These are phyloP conservation scores for Echinometra lucunter DNA, from an alignment of 53 echinoderm and acorn worm species.

Conservation along the genomic window DNA sequence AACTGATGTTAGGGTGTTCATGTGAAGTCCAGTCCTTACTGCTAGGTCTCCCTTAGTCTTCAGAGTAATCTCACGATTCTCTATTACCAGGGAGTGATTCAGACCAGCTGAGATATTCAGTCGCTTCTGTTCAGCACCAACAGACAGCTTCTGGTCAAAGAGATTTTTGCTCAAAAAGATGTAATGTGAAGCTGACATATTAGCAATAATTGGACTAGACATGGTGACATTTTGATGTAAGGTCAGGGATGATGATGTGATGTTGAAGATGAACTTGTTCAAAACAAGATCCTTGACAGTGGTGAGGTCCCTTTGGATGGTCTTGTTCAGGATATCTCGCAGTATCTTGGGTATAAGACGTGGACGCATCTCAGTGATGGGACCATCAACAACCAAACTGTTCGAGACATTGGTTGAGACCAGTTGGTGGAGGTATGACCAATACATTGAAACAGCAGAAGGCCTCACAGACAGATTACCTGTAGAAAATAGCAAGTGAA, in stretches of 20 bases:
- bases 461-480: constrained; percentile 78
- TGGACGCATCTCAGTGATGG: constrained; percentile 76
- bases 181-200: constrained; percentile 77
- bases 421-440: constrained; percentile 75
- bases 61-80: neutral
- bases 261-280: constrained; percentile 63
- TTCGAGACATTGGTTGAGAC: constrained; percentile 76
- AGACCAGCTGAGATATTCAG: constrained; percentile 43
- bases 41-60: constrained; percentile 27
- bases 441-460: constrained; percentile 78
- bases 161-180: constrained; percentile 53
- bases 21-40: neutral
- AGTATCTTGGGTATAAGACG: constrained; percentile 68
- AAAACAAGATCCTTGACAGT: constrained; percentile 65
- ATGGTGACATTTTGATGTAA: constrained; percentile 58
- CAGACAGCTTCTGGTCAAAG: constrained; percentile 42
- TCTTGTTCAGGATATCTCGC: constrained; percentile 76
- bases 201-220: constrained; percentile 77
- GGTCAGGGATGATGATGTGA: constrained; percentile 78
- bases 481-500: constrained; percentile 26
- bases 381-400: constrained; percentile 78
- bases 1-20: constrained; percentile 49
- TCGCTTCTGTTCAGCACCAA: constrained; percentile 44
- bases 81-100: constrained; percentile 35
- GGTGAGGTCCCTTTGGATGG: constrained; percentile 68